A percentile compares a stretch with the other conserved stretches of the same genome.
Evolutionary conservation across 2,113 vertebrate species (phyloP).

Genomic region (Microcebus murinus): DNA sequence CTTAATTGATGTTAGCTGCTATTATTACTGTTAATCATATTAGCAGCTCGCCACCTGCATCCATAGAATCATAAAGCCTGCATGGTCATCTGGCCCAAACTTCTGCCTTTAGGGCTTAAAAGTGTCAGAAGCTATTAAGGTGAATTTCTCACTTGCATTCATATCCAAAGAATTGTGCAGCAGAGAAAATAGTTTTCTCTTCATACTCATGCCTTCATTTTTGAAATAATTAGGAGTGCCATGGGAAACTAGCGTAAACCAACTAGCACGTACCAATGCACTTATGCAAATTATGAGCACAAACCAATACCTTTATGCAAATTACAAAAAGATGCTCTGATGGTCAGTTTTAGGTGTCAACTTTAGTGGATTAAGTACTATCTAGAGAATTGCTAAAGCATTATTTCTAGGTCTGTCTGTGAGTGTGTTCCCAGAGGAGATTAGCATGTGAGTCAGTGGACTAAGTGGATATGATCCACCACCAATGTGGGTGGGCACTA

Average conservation of each 20-base stretch:
- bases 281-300: background rate
- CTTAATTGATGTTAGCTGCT: background rate
- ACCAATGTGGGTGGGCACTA: no score
- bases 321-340: background rate
- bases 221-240: background rate
- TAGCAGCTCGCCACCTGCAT: background rate
- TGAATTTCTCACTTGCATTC: background rate
- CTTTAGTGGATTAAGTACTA: background rate
- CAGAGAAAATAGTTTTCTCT: background rate
- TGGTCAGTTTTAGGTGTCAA: background rate
- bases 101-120: background rate
- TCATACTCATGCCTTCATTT: background rate
- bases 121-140: conserved; percentile 9
- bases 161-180: background rate
- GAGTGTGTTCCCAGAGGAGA: no score
- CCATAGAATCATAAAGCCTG: background rate
- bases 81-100: background rate
- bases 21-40: background rate
- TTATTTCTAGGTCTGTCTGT: no score
- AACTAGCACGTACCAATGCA: background rate
- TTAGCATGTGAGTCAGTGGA: no score
- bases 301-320: background rate
- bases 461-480: no score
- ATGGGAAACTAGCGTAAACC: background rate
- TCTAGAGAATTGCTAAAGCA: no score